Evolutionary conservation across 2,113 vertebrate species (phyloP).

Genomic region (Callaeas wilsoni): DNA sequence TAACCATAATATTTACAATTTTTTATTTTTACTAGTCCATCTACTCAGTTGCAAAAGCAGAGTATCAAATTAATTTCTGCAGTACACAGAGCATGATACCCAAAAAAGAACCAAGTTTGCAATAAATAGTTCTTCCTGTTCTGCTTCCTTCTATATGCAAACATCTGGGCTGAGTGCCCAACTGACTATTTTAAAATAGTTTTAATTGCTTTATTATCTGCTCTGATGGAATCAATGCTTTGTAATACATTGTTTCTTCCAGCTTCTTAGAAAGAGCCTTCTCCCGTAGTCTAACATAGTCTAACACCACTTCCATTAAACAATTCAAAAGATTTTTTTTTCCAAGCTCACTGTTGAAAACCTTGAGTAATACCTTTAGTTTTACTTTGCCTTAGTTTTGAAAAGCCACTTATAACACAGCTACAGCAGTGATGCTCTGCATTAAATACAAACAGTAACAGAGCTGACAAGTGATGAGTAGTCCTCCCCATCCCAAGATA

Average conservation of each 20-base stretch:
- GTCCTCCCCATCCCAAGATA: neutral
- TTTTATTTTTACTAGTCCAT: neutral
- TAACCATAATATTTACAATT: neutral
- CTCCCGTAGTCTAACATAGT: neutral
- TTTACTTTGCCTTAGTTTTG: neutral
- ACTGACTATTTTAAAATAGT: neutral
- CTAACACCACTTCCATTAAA: neutral
- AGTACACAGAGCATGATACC: neutral
- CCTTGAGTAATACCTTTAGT: neutral
- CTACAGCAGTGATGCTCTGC: neutral
- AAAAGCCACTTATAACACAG: neutral
- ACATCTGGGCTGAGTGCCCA: conserved; percentile 14
- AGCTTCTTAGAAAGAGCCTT: conserved; percentile 33
- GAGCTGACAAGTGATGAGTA: neutral
- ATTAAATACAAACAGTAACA: neutral
- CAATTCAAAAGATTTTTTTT: neutral
- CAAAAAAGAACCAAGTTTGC: neutral
- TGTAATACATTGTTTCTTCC: neutral
- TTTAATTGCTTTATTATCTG: conserved; percentile 42
- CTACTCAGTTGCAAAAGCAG: neutral
- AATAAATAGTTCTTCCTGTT: conserved; percentile 24
- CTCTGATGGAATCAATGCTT: conserved; percentile 8
- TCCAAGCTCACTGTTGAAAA: neutral
- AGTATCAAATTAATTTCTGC: neutral
- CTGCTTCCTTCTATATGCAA: conserved; percentile 33